Percentiles rank a stretch among this genome's conserved stretches.
phyloP scores from a whole-genome alignment of 2,113 vertebrate species.

The Abramis brama region DNA sequence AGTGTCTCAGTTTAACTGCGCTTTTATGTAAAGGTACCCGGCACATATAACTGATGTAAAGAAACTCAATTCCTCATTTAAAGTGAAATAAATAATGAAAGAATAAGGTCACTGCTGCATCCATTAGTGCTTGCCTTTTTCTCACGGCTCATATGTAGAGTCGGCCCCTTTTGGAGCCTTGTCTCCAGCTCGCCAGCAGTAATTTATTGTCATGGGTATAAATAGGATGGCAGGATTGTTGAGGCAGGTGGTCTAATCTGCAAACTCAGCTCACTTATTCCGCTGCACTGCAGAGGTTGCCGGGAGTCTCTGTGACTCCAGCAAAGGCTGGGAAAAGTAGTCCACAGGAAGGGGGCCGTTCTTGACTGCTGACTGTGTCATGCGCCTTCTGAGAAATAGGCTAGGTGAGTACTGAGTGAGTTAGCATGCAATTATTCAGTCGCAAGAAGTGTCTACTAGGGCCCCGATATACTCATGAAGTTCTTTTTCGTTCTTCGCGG shows the following conservation, averaged over 20 bases:
- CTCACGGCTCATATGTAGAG: constrained; percentile 26
- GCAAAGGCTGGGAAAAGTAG: constrained; percentile 25
- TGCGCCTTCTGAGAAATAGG: background rate
- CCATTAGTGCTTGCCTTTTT: constrained; percentile 27
- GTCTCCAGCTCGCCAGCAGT: constrained; percentile 50
- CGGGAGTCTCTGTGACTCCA: constrained; percentile 10
- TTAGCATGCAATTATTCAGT: background rate
- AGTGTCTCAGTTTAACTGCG: background rate
- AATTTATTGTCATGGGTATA: constrained; percentile 74
- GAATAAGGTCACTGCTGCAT: constrained; percentile 42
- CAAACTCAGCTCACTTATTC: constrained; percentile 62
- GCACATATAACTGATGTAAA: background rate
- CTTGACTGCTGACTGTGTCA: background rate
- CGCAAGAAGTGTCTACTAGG: background rate
- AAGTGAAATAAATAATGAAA: constrained; percentile 11
- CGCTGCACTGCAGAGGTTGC: constrained; percentile 44
- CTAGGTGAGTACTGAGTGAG: background rate
- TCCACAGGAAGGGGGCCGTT: constrained; percentile 28
- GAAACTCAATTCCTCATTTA: constrained; percentile 20
- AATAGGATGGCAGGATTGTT: constrained; percentile 72
- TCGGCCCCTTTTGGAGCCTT: constrained; percentile 44
- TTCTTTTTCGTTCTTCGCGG: too few relatives aligned
- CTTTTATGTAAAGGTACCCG: background rate
- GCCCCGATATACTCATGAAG: too few relatives aligned
- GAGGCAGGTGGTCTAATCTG: constrained; percentile 74